Evolutionary conservation across 2,797 vertebrate genomes (phyloP), one percentile per base, ranked within the genome.

Genomic region (Lophius americanus): DNA sequence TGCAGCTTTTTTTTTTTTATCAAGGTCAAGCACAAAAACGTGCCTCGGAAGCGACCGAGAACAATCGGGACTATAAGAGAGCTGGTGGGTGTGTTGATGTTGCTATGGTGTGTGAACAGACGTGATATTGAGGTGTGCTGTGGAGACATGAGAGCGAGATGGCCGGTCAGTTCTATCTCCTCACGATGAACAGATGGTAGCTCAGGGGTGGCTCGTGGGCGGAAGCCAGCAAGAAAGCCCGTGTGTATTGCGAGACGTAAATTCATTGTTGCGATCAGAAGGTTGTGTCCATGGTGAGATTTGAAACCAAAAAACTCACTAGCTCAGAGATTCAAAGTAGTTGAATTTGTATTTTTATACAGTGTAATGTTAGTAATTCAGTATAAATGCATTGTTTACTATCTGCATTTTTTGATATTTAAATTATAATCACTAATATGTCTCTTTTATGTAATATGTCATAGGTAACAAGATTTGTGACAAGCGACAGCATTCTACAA

Each of bases 171-270:
- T 85, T 62, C 77, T 85, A 69, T 72, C 87, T 81, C 83, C 66
- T 89, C 87, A 82, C 56, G 60, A 77, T 66, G 87, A 93, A 91
- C 93, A 94, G 92, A 94, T 94, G 93, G 93, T 90, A 88, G 83
- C 90, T 88, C 85, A 88, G 88, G 80, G 89, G 86, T 92, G 79
- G 91, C 74, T 89, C 49, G 76, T 89, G 85, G 83, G 79, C 62
- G 59, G 82, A 75, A 81, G 92, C 91, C 92, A 93, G 85, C 72
- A 85, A 88, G 75, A 86, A 86, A 81, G 72, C 69, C 78, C 69
- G 61, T 85, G 80, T 82, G 75, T 84, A 65, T 23, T 84, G 55
- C 85, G 61, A 79, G 53, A 82, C 68, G 76, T 64, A 65, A 56
- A 78, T 49, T 76, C 70, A 79, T 81, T 85, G 68, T 76, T 73